Evolutionary conservation across 2,113 vertebrate species (phyloP).

Genomic region (Myxocyprinus asiaticus): DNA sequence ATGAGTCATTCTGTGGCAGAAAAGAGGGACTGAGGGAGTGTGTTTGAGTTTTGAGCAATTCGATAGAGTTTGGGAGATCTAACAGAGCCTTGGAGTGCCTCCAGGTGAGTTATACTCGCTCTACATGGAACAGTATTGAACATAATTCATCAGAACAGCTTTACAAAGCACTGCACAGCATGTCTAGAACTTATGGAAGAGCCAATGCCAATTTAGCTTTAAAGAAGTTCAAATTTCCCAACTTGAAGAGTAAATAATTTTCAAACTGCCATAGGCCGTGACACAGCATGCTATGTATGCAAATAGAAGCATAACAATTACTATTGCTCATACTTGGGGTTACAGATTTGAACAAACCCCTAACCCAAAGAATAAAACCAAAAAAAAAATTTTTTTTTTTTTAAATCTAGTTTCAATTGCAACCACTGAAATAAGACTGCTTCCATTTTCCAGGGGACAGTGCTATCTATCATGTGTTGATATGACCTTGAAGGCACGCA

Average conservation of each 20-base stretch:
- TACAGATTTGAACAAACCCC: no score
- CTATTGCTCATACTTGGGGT: no score
- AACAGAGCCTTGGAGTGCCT: constrained; percentile 21
- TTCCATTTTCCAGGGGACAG: no score
- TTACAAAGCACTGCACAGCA: neutral
- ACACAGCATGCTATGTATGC: no score
- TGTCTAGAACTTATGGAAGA: neutral
- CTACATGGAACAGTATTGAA: neutral
- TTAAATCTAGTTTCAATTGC: no score
- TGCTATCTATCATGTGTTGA: no score
- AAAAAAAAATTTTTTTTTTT: no score
- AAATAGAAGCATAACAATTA: neutral
- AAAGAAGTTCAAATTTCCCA: neutral
- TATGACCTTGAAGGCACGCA: neutral
- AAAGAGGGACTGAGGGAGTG: neutral
- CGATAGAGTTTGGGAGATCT: neutral
- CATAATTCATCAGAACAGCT: constrained; percentile 1
- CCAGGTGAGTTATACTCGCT: neutral
- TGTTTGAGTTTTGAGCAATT: constrained; percentile 3
- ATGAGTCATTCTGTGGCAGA: constrained; percentile 22
- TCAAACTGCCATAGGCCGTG: no score
- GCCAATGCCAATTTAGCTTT: neutral
- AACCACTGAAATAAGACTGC: no score
- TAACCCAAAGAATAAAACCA: no score
- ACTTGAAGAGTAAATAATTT: no score